These are phyloP conservation scores for Neodontobutis hainanensis DNA, from an alignment of 2,113 vertebrate genomes.

Conservation along the genomic window DNA sequence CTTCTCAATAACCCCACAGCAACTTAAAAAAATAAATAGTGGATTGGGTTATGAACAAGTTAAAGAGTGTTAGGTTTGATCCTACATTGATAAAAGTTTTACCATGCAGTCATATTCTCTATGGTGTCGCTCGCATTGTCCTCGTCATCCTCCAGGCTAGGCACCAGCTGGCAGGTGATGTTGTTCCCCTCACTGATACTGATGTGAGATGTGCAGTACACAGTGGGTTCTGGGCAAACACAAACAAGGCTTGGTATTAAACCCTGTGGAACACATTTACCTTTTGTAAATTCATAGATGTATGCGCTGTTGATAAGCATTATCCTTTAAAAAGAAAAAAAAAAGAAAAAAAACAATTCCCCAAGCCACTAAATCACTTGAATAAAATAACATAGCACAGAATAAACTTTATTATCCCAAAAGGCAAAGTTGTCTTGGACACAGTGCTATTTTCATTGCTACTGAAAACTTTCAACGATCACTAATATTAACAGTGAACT, in stretches of 20 bases:
- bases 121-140: slow-evolving; percentile 33
- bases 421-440: too few species aligned
- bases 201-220: slow-evolving; percentile 63
- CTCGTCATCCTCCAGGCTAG: slow-evolving; percentile 19
- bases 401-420: too few species aligned
- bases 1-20: fast-evolving
- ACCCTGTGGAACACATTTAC: neutral
- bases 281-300: neutral
- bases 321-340: too few species aligned
- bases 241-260: neutral
- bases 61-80: too few species aligned
- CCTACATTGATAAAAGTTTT: neutral
- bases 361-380: too few species aligned
- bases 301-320: too few species aligned
- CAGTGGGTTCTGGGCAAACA: slow-evolving; percentile 28
- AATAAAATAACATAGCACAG: too few species aligned
- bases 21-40: slow-evolving; percentile 20
- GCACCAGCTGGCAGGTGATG: slow-evolving; percentile 54
- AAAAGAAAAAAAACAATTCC: too few species aligned
- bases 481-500: too few species aligned
- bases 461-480: too few species aligned
- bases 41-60: too few species aligned
- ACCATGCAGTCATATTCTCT: slow-evolving; percentile 62
- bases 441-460: too few species aligned
- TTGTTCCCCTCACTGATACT: fast-evolving